Conservation (phyloP, 1,140 invertebrate species). For the Bombus vancouverensis region DNA sequence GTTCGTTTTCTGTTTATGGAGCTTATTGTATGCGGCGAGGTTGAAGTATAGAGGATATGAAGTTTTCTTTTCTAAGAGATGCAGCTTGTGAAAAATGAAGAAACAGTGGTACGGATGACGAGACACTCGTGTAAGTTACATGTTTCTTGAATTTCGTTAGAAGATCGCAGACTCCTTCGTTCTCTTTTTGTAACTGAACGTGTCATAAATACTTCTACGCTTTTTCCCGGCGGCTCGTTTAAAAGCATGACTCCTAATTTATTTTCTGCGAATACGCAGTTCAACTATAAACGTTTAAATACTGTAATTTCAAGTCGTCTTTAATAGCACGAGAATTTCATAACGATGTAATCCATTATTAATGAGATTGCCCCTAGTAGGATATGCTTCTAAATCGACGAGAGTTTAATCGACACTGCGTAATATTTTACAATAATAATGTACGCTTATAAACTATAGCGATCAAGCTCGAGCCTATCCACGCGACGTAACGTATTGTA, state of each 20-base stretch:
- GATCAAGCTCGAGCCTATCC: neutral
- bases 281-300: neutral
- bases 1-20: neutral
- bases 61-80: neutral
- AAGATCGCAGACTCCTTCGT: too few relatives aligned
- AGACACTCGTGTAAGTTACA: neutral
- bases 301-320: neutral
- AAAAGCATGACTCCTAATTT: too few relatives aligned
- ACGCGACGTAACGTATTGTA: too few relatives aligned
- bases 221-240: too few relatives aligned
- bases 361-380: neutral
- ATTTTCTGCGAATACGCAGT: neutral
- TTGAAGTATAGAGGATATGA: neutral
- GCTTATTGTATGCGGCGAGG: neutral
- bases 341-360: neutral
- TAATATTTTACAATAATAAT: neutral
- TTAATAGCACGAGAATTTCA: neutral
- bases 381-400: neutral
- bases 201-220: too few relatives aligned
- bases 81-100: neutral
- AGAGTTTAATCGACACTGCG: neutral
- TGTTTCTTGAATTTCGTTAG: neutral
- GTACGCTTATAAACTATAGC: neutral
- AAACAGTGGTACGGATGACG: neutral
- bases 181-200: too few relatives aligned